Evolutionary conservation across 2,797 vertebrate genomes (phyloP), one percentile per base, ranked within the genome.

Genomic region (Characodon lateralis): DNA sequence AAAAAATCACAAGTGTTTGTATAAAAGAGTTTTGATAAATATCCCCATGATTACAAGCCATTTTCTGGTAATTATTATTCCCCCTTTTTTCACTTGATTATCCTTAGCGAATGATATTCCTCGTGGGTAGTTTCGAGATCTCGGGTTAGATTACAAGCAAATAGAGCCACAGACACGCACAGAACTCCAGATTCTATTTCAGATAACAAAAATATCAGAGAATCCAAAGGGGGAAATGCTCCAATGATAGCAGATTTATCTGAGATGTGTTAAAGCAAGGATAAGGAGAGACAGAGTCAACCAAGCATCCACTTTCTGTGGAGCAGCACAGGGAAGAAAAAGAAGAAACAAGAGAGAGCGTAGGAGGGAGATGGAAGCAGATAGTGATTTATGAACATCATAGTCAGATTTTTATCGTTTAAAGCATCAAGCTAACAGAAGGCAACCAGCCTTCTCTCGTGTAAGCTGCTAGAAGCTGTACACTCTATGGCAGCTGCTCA

Each of bases 141-240:
- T 91, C 86, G 82, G 85, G 87, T 87, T 87, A 92, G 89, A 93
- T 94, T 93, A 92, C 91, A 84, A 88, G 83, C 90, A 89, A 85
- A 84, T 87, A 79, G 43, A 90, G 86, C 85, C 78, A 82, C 87
- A 87, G 85, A 89, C 79, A n/a, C 69, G 43, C 87, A 86, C 86
- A 41, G 79, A 91, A 89, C 91, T 85, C 83, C 76, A 86, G 94
- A 93, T 94, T 95, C 88, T 88, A 95, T 95, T 95, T 93, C 83
- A 89, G 94, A 95, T 95, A 95, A 92, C 75, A 63, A 88, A 93
- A 92, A 91, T 93, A 93, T 92, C 88, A 89, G 88, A 78, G 83
- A 85, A 89, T 91, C 89, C 87, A 84, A 90, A 83, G 82, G 91
- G 85, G 85, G 87, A 90, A 92, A 92, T 83, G 87, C 88, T 90